phyloP scores from a whole-genome alignment of 2,113 vertebrate genomes.

The Hyaena hyaena region DNA sequence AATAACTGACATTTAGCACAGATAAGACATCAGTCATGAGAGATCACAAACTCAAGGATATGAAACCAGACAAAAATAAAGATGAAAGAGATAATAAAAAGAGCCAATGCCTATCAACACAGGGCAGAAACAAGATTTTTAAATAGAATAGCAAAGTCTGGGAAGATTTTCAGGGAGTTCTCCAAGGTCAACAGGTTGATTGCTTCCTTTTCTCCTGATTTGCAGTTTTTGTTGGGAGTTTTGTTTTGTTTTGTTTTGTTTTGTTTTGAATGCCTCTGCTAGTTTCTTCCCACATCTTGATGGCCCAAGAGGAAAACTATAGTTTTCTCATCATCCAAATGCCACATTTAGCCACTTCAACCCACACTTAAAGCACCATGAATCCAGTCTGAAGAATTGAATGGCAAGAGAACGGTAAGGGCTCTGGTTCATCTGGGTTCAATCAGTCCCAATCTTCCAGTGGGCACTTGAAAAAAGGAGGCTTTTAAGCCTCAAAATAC shows the following conservation, averaged over 20 bases:
- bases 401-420: background rate
- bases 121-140: background rate
- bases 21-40: background rate
- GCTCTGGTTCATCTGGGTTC: background rate
- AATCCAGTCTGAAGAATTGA: background rate
- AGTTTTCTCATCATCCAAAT: slow-evolving; percentile 50
- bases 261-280: slow-evolving; percentile 36
- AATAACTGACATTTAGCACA: background rate
- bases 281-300: slow-evolving; percentile 57
- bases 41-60: background rate
- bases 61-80: background rate
- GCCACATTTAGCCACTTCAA: slow-evolving; percentile 34
- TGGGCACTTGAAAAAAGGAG: background rate
- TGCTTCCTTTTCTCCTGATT: background rate
- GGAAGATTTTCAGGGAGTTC: background rate
- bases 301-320: slow-evolving; percentile 48
- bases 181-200: background rate
- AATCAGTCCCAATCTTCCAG: background rate
- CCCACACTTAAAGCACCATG: background rate
- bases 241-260: slow-evolving; percentile 33
- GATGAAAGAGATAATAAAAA: background rate
- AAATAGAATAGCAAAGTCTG: background rate
- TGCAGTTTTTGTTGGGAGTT: background rate
- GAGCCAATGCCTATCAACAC: background rate
- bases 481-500: background rate